Base-by-base conservation (phyloP, 1,140 invertebrate species). In the Physella acuta region DNA sequence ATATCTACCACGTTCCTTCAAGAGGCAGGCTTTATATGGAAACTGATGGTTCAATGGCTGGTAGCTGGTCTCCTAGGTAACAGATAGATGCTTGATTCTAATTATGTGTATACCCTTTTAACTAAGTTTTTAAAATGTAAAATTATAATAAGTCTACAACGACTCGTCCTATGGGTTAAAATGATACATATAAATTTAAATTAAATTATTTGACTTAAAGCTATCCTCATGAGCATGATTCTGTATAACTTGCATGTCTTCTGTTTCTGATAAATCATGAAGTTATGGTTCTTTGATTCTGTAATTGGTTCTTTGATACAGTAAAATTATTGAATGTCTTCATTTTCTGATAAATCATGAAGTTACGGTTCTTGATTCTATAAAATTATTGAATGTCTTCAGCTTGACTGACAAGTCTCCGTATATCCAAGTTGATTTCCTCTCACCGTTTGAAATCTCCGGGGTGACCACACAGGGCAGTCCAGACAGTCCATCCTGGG, bases 391-490 rank as follows among this genome's bases (percentile, higher is more conserved):
- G 36, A 44, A 26, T 34, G 34, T 51, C 65, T 74, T 59, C 58
- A 77, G 78, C 53, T 64, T 72, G 14, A 71, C 67, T 37, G 73
- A 80, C 36, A 71, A 71, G 0, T 60, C 72, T 49, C 78, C 79
- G 44, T 80, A 71, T 71, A 78, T 81, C 28, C 73, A 80, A 62
- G 77, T 81, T 17, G 90, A 94, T 82, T 93, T 94, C 77, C 79
- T 89, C 20, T 88, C 89, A 39, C 88, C 89, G 0, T 88, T 91
- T 49, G 91, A 90, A 76, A 82, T 94, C 11, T 92, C 92, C 16
- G 93, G 92, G 56, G 84, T 95, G 11, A 85, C 88, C n/a, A 94
- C 91, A 0, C 91, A 90, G 81, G 85, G 85, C 28, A 71, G 77
- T 20, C 68, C 75, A 8, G 79, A 79, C 28, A 60, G 53, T 20